phyloP scores from a whole-genome alignment of 2,113 vertebrate species.

The Hippocampus mohnikei region DNA sequence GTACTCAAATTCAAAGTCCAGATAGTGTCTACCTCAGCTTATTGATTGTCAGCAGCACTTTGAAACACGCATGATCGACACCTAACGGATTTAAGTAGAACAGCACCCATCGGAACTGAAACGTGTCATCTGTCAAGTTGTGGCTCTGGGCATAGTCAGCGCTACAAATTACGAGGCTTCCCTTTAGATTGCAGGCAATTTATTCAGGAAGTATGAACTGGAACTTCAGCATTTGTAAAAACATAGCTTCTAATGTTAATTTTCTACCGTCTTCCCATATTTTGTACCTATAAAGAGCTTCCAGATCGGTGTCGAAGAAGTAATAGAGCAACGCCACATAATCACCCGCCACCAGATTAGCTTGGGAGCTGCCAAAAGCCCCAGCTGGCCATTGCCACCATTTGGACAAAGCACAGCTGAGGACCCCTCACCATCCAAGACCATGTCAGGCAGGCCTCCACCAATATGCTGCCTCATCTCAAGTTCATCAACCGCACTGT shows the following conservation, averaged over 20 bases:
- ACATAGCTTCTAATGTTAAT: neutral
- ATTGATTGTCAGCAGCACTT: neutral
- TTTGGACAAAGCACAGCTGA: constrained; percentile 57
- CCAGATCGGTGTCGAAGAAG: constrained; percentile 2
- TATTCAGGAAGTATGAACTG: neutral
- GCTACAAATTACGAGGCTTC: neutral
- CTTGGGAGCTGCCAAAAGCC: constrained; percentile 61
- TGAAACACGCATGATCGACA: neutral
- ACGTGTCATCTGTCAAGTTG: neutral
- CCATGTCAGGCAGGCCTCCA: constrained; percentile 34
- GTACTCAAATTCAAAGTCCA: neutral
- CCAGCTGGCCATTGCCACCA: constrained; percentile 60
- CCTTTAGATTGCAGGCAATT: neutral
- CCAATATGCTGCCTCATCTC: constrained; percentile 17
- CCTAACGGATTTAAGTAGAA: neutral
- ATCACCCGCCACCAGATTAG: constrained; percentile 63
- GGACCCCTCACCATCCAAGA: constrained; percentile 37
- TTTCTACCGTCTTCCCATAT: neutral
- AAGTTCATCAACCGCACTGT: constrained; percentile 15
- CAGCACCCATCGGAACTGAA: neutral
- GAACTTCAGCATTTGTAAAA: neutral
- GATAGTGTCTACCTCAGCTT: neutral
- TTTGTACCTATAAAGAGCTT: constrained; percentile 9
- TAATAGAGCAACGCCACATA: constrained; percentile 37
- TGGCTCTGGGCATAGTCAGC: neutral